phyloP scores from a whole-genome alignment of 2,113 vertebrate species.

The Carettochelys insculpta region DNA sequence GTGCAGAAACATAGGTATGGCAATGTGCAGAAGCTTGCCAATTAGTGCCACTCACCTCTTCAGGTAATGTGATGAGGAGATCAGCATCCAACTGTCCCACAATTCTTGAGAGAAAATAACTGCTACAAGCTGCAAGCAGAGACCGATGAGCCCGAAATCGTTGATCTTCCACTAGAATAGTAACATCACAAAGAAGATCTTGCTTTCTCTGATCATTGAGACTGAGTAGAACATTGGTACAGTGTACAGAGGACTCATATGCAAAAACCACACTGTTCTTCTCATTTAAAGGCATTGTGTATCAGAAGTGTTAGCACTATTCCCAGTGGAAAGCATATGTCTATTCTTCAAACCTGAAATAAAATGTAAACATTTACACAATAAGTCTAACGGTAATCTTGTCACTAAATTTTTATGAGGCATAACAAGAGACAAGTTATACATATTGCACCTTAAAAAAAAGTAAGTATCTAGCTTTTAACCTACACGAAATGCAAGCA shows the following conservation, averaged over 20 bases:
- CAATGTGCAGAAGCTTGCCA: background rate
- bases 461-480: background rate
- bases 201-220: slow-evolving; percentile 80
- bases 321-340: slow-evolving; percentile 79
- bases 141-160: slow-evolving; percentile 89
- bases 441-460: too few relatives aligned
- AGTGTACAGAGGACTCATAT: slow-evolving; percentile 82
- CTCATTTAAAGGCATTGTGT: slow-evolving; percentile 83
- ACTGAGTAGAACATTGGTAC: slow-evolving; percentile 77
- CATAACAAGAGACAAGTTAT: background rate
- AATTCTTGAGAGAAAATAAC: slow-evolving; percentile 86
- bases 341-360: slow-evolving; percentile 64
- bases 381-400: background rate
- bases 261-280: slow-evolving; percentile 76
- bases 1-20: background rate
- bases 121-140: slow-evolving; percentile 91
- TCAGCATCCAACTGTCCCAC: slow-evolving; percentile 75
- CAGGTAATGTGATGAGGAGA: slow-evolving; percentile 85
- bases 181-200: slow-evolving; percentile 83
- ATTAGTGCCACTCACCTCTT: slow-evolving; percentile 81
- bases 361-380: background rate
- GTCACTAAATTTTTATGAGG: background rate
- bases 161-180: slow-evolving; percentile 84
- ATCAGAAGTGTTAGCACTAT: slow-evolving; percentile 3
- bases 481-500: background rate